Percentiles rank a stretch among this genome's conserved stretches.
These are phyloP conservation scores for Jacana jacana DNA, from an alignment of 2,113 vertebrate genomes.

Conservation along the genomic window DNA sequence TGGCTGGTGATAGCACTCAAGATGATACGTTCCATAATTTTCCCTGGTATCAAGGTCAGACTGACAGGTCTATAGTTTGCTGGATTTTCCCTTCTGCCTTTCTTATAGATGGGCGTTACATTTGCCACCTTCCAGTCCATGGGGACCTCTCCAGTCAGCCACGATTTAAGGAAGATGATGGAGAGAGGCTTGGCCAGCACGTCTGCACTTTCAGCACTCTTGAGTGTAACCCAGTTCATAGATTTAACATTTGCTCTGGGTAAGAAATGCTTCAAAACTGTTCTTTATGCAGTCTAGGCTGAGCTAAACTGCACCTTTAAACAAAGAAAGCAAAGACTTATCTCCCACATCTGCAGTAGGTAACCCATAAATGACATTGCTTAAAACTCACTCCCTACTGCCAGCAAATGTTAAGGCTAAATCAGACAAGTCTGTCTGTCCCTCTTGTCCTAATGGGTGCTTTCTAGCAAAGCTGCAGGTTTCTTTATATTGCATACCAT, in stretches of 20 bases:
- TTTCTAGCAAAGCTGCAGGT: neutral
- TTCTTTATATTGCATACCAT: neutral
- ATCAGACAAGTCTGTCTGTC: neutral
- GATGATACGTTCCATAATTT: too few relatives aligned
- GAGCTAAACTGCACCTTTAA: neutral
- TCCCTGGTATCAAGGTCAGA: too few relatives aligned
- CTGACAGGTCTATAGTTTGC: too few relatives aligned
- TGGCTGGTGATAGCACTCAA: too few relatives aligned
- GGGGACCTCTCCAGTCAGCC: too few relatives aligned
- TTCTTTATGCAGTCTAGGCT: neutral
- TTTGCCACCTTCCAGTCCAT: too few relatives aligned
- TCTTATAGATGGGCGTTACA: too few relatives aligned
- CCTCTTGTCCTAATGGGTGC: neutral
- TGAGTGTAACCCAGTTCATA: too few relatives aligned
- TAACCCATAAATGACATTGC: neutral
- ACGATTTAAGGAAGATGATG: too few relatives aligned
- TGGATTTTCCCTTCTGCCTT: too few relatives aligned
- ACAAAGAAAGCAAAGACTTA: neutral
- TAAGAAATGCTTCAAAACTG: neutral
- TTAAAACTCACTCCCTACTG: neutral
- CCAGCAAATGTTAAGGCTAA: neutral
- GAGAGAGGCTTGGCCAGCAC: too few relatives aligned
- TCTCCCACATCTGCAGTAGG: neutral
- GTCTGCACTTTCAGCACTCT: too few relatives aligned
- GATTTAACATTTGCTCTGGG: neutral